Evolutionary conservation across 2,888 invertebrate genomes (phyloP), one percentile per base, ranked within the genome.

Genomic region (Leptopilina drosophilae): DNA sequence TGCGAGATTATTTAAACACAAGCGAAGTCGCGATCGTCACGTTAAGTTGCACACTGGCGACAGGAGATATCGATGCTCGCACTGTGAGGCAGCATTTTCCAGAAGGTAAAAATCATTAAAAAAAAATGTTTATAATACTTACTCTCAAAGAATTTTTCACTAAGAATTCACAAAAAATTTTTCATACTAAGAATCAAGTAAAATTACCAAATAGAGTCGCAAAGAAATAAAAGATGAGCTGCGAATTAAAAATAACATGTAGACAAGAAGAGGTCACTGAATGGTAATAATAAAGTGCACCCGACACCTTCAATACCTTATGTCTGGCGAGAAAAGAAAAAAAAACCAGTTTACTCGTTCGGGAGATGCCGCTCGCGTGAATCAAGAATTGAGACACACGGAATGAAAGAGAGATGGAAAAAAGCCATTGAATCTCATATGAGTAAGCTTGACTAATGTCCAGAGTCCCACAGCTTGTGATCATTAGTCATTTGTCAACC

Each of bases 1-100:
- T 92, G 95, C 96, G 81, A 95, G 98, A 83, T 93, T 97, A 84
- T 98, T 98, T 94, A 98, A 98, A 92, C 98, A 98, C 94, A 98
- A 98, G 92, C 94, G 98, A 53, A 98, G 97, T 83, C 94, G 98
- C 78, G 98, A 98, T 92, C 95, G 98, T 33, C 98, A 98, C 93
- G 96, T 97, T 87, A 98, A 98, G 92, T 94, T 98, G 81, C 98
- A 98, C 92, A 97, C 97, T 0, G 97, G 97, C 11, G 97, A 97
- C 92, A 94, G 97, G 90, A 97, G 97, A 92, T 98, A 97, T 93
- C 95, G 97, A 90, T 98, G 98, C 92, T 94, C 95, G 12, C 96
- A 97, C 90, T 98, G 98, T 92, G 97, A 97, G 88, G 96, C 97
- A 6, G 97, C 98, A 76, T 98, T 98, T 93, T 97, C 97, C 77